Evolutionary conservation across 1,140 invertebrate genomes (phyloP), one percentile per base, ranked within the genome.

Genomic region (Eupristina koningsbergeri): DNA sequence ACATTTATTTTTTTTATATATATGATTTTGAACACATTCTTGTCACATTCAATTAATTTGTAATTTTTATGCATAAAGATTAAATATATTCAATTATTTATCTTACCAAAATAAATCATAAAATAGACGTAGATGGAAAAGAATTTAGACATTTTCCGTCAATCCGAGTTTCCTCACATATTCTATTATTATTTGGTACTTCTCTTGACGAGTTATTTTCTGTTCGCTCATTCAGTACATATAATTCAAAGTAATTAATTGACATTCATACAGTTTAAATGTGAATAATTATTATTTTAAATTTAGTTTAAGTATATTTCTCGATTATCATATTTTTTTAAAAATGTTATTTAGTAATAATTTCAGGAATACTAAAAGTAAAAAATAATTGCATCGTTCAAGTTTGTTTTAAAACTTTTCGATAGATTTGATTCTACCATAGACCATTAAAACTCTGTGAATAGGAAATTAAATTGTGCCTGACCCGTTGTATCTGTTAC

Each of bases 51-150:
- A 58, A 58, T 58, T 2, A 15, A 58, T 58, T 58, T 26, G 9
- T 58, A 26, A 26, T 26, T 5, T 26, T 26, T 58, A 26, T 5
- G 19, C 11, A 26, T 26, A 58, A 58, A 3, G 36, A 11, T 67
- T 67, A 36, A 17, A 67, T 17, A 50, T 45, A 45, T 9, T 50
- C 9, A 29, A 36, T 36, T 67, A 11, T 0, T 63, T 15, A 63
- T 22, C 90, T 90, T 82, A 91, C 90, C 90, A 89, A 91, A 91
- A 91, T 82, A 91, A 91, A 91, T 88, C 79, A 91, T 89, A 89
- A 91, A 88, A 86, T 84, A 90, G 87, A 90, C 77, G 85, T 91
- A 81, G 86, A 85, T 85, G 84, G 88, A 87, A 88, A 89, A 87
- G 89, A 86, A 87, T 87, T 89, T 89, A 89, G 90, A 89, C 90